These are phyloP conservation scores for Parapsyche elsis DNA, from an alignment of 1,140 invertebrate species.

Conservation along the genomic window DNA sequence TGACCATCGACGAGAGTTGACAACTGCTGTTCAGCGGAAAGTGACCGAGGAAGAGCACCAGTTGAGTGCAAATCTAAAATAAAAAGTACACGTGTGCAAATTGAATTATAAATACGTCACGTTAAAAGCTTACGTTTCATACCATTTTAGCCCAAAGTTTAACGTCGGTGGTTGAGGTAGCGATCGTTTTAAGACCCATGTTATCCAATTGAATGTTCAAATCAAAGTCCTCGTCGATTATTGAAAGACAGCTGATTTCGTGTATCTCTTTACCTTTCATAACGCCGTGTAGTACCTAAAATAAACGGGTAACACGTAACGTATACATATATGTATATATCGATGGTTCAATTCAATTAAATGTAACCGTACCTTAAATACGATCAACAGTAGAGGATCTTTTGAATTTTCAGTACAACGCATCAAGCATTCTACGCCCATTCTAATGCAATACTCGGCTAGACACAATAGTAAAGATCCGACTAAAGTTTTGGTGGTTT, in stretches of 20 bases:
- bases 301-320: conserved; percentile 9
- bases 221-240: conserved; percentile 65
- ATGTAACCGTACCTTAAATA: conserved; percentile 75
- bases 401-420: conserved; percentile 88
- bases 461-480: conserved; percentile 89
- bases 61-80: conserved; percentile 80
- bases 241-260: conserved; percentile 61
- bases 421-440: conserved; percentile 79
- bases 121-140: not conserved
- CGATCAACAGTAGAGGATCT: conserved; percentile 77
- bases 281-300: conserved; percentile 64
- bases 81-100: conserved; percentile 16
- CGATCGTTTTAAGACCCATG: conserved; percentile 62
- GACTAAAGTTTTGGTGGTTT: conserved; percentile 78
- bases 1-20: conserved; percentile 83
- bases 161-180: conserved; percentile 65
- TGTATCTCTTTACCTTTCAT: conserved; percentile 65
- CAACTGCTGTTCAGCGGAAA: conserved; percentile 77
- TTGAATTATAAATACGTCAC: not conserved
- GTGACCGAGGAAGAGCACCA: conserved; percentile 93
- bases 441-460: conserved; percentile 94
- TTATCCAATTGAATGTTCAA: conserved; percentile 66
- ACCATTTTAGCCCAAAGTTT: conserved; percentile 67
- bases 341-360: conserved; percentile 2
- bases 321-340: no score